Percentiles rank a stretch among this genome's conserved stretches.
phyloP scores from a whole-genome alignment of 2,888 invertebrate species.

The Junonia oenone region DNA sequence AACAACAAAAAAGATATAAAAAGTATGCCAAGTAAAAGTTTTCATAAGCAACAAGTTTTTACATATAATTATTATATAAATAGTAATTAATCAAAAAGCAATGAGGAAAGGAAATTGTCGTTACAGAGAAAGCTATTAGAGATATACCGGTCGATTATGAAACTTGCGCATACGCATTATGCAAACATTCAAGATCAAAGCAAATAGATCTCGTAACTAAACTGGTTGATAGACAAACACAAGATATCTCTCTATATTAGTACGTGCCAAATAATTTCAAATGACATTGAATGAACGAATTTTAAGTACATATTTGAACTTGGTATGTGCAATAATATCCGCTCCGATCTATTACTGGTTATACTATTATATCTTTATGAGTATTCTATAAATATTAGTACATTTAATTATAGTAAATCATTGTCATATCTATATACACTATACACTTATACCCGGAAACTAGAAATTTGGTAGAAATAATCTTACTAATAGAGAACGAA shows the following conservation, averaged over 20 bases:
- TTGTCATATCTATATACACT: too few species aligned
- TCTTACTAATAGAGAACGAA: too few species aligned
- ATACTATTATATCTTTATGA: too few species aligned
- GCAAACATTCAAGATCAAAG: slow-evolving; percentile 39
- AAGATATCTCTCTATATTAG: background rate
- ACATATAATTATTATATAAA: background rate
- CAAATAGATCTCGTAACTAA: slow-evolving; percentile 32
- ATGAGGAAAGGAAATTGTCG: slow-evolving; percentile 16
- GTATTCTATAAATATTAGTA: too few species aligned
- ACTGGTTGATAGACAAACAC: slow-evolving; percentile 6
- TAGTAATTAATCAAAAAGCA: background rate
- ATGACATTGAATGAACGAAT: background rate
- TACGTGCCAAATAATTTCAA: background rate
- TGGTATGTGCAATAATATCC: too few species aligned
- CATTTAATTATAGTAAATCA: too few species aligned
- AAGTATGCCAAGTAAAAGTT: background rate
- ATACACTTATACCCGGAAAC: too few species aligned
- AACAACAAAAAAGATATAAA: background rate
- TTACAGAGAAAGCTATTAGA: slow-evolving; percentile 23
- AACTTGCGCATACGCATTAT: slow-evolving; percentile 30
- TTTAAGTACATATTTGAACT: background rate
- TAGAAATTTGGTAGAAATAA: too few species aligned
- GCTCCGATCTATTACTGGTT: too few species aligned
- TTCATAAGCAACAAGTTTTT: background rate
- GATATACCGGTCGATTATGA: slow-evolving; percentile 26